Evolutionary conservation across 2,113 vertebrate species (phyloP).

Genomic region (Peromyscus californicus): DNA sequence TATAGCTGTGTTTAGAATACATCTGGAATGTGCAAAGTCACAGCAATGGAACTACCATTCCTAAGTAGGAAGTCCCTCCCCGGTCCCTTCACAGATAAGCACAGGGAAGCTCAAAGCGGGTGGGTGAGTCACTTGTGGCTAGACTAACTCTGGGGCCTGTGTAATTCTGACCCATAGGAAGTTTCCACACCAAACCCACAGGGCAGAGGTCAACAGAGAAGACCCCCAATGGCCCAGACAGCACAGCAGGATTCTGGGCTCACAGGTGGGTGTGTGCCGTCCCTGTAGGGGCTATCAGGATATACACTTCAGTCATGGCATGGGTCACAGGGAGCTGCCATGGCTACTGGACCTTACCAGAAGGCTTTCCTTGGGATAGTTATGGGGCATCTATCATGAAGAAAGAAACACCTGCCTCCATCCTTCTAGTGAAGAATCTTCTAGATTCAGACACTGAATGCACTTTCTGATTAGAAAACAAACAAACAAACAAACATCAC

Average conservation of each 20-base stretch:
- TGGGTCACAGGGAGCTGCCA: background rate
- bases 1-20: background rate
- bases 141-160: background rate
- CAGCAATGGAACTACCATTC: background rate
- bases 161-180: background rate
- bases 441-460: background rate
- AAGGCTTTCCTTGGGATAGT: background rate
- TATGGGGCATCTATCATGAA: background rate
- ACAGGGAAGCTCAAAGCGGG: background rate
- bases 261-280: background rate
- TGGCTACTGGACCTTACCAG: background rate
- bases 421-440: background rate
- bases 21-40: background rate
- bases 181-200: background rate
- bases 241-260: background rate
- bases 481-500: accelerated
- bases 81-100: background rate
- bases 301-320: background rate
- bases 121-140: accelerated
- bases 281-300: background rate
- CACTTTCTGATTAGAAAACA: background rate
- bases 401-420: background rate
- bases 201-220: background rate
- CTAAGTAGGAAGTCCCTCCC: background rate
- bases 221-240: background rate